Base-by-base conservation (phyloP, 1,140 invertebrate genomes). In the Andrena cerasifolii region DNA sequence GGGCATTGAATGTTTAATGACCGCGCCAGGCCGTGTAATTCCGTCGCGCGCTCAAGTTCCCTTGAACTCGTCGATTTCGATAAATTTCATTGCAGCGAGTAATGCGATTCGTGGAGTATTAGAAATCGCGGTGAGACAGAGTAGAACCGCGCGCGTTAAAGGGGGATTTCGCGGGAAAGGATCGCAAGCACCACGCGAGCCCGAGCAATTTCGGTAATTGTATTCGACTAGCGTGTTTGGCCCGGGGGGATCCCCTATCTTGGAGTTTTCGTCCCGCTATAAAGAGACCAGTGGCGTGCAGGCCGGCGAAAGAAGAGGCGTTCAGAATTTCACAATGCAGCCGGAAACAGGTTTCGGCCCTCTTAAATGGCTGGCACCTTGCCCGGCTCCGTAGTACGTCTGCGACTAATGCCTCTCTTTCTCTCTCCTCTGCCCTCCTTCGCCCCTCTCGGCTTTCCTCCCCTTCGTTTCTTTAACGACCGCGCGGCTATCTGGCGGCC, bases 341-440 rank as follows among this genome's bases (percentile, higher is more conserved):
- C 47, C 73, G 82, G 78, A 78, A 85, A 84, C 83, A 78, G 82
- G 83, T 85, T 85, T 85, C 71, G 74, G 80, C 65, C 54, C 79
- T 73, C 78, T 81, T 71, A 80, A 84, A 84, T 74, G 61, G 61
- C 68, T 59, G 83, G 82, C 82, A 84, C 54, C 58, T 78, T 49
- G 83, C 83, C n/a, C 82, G 74, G 73, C 53, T 24, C 68, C 63
- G 83, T 78, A 84, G 80, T 84, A 77, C 40, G 76, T 83, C 76
- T 79, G 63, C 82, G 77, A 72, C 75, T 79, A 75, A 82, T 68
- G 76, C 66, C 40, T 53, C 51, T 63, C 45, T n/a, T n/a, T 33
- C 21, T 12, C 18, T 21, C 58, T 47, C 31, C 45, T 63, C 31
- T 43, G 33, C 18, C 26, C 49, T 26, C 18, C 43, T 1, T n/a